phyloP scores from a whole-genome alignment of 1,140 invertebrate species.

The Gerris buenoi region DNA sequence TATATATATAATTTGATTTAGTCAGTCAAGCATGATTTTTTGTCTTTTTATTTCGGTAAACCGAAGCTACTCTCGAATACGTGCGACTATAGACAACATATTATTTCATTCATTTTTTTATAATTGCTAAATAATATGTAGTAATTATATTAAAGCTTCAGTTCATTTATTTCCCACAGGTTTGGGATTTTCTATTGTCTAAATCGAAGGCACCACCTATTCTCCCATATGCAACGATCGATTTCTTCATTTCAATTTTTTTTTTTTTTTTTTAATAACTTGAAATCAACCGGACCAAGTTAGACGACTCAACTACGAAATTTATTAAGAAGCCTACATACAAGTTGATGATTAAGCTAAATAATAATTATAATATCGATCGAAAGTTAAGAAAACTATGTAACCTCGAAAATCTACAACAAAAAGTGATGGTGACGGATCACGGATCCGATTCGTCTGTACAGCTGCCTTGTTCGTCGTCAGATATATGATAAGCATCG shows the following conservation, averaged over 20 bases:
- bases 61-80: no score
- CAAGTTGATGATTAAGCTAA: background rate
- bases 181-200: conserved; percentile 12
- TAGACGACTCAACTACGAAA: background rate
- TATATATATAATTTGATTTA: no score
- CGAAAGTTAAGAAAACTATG: no score
- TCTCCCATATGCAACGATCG: background rate
- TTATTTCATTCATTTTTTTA: background rate
- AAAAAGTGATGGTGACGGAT: no score
- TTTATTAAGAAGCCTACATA: background rate
- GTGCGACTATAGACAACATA: no score
- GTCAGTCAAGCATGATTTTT: no score
- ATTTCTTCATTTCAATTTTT: background rate
- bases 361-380: background rate
- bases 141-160: conserved; percentile 13
- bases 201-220: conserved; percentile 15
- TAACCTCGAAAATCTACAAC: no score
- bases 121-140: background rate
- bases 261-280: background rate
- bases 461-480: no score
- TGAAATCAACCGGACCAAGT: background rate
- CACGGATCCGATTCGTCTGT: no score
- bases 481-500: no score
- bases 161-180: conserved; percentile 6
- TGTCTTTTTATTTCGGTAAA: no score